Evolutionary conservation across 1,140 invertebrate species (phyloP).

Genomic region (Choristoneura fumiferana): DNA sequence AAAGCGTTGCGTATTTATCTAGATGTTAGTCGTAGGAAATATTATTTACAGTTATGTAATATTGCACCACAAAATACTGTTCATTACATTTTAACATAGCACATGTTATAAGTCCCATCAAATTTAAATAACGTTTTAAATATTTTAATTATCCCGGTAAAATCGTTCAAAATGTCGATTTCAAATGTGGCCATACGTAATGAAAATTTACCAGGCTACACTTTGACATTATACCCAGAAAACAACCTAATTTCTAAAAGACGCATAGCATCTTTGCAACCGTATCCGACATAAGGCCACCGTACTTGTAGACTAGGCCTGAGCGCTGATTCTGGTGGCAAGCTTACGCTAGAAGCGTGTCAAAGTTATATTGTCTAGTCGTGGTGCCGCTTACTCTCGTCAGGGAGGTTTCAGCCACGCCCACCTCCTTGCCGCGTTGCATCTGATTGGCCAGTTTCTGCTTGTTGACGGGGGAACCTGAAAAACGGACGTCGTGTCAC

Average conservation of each 20-base stretch:
- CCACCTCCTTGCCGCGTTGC: constrained; percentile 81
- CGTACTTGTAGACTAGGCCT: constrained; percentile 36
- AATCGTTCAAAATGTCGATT: no score
- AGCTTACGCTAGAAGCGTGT: constrained; percentile 45
- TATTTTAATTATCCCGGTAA: neutral
- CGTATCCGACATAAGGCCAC: no score
- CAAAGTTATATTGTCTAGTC: constrained; percentile 57
- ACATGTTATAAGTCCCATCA: no score
- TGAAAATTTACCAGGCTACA: no score
- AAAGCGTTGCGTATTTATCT: neutral
- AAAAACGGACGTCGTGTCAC: constrained; percentile 36
- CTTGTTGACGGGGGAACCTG: constrained; percentile 88
- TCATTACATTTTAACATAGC: neutral
- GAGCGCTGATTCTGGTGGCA: no score
- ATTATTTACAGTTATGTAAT: neutral
- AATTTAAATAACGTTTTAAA: neutral
- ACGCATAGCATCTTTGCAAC: no score
- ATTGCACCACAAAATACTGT: constrained; percentile 19
- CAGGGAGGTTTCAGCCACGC: constrained; percentile 87
- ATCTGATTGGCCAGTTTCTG: constrained; percentile 86
- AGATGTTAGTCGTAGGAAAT: constrained; percentile 1
- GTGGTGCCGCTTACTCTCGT: constrained; percentile 80
- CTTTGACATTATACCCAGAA: no score
- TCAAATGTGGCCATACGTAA: no score
- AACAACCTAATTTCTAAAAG: no score